phyloP scores from a whole-genome alignment of 2,888 invertebrate genomes.

The Ischnus inquisitorius region DNA sequence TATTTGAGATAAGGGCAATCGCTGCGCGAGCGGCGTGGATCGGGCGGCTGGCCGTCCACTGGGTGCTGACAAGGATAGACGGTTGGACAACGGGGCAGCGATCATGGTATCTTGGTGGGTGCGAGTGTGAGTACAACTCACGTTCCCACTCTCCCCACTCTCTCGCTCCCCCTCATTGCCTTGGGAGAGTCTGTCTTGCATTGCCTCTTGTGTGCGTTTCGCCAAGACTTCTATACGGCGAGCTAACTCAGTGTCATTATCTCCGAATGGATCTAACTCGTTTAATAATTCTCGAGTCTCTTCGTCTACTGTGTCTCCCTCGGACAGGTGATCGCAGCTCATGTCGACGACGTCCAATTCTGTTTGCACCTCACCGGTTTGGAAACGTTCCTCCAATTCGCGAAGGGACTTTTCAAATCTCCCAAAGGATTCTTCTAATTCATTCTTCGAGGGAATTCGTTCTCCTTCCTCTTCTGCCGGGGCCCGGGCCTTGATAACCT shows the following conservation, averaged over 20 bases:
- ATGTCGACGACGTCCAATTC: not conserved
- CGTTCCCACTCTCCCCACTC: not conserved
- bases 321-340: not conserved
- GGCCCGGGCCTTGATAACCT: not conserved
- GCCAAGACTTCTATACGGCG: not conserved
- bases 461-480: not conserved
- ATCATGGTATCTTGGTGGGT: not conserved
- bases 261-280: not conserved
- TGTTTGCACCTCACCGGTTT: not conserved
- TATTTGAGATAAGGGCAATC: not conserved
- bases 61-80: not conserved
- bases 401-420: not conserved
- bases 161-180: too few species aligned
- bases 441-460: not conserved
- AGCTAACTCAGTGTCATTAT: not conserved
- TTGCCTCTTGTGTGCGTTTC: not conserved
- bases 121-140: not conserved
- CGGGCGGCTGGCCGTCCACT: not conserved
- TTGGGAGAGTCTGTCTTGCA: not conserved
- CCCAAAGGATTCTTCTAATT: not conserved
- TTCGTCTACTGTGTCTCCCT: not conserved
- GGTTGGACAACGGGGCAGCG: not conserved
- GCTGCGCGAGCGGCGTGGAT: not conserved
- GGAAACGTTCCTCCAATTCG: not conserved
- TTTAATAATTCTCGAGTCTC: not conserved